Percentiles rank a stretch among this genome's conserved stretches.
Evolutionary conservation across 2,797 vertebrate species (phyloP).

Genomic region (Myotis pilosus): DNA sequence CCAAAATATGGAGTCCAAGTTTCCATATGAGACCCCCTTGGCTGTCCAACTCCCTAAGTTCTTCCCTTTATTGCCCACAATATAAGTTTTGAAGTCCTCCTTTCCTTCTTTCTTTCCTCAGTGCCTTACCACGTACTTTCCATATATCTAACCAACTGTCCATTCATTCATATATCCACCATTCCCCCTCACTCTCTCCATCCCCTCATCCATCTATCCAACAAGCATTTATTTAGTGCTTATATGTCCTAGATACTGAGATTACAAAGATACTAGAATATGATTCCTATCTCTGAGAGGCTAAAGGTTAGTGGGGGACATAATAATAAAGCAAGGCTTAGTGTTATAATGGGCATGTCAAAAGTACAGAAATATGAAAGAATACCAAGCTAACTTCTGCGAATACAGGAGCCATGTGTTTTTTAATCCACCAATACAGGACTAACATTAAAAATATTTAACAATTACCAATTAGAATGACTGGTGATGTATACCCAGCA

Average conservation of each 20-base stretch:
- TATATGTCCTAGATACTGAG: background rate
- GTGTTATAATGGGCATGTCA: background rate
- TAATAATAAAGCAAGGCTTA: background rate
- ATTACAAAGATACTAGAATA: slow-evolving; percentile 37
- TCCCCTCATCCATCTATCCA: background rate
- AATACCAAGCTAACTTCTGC: slow-evolving; percentile 28
- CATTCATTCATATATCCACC: background rate
- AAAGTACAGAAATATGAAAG: slow-evolving; percentile 26
- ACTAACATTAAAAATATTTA: slow-evolving; percentile 39
- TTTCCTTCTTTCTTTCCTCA: background rate
- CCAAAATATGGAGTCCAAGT: background rate
- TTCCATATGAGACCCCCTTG: background rate
- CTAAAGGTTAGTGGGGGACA: background rate
- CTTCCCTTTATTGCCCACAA: background rate
- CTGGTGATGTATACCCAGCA: background rate
- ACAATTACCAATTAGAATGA: slow-evolving; percentile 19
- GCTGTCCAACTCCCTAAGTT: background rate
- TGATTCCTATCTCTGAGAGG: background rate
- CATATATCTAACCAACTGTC: background rate
- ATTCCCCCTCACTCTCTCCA: background rate
- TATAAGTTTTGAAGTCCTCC: background rate
- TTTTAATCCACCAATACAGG: slow-evolving; percentile 16
- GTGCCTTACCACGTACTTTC: slow-evolving; percentile 12
- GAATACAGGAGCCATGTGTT: background rate
- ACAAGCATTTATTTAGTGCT: slow-evolving; percentile 24